Percentiles rank a stretch among this genome's conserved stretches.
phyloP scores from a whole-genome alignment of 2,113 vertebrate genomes.

The Spheniscus mendiculus region DNA sequence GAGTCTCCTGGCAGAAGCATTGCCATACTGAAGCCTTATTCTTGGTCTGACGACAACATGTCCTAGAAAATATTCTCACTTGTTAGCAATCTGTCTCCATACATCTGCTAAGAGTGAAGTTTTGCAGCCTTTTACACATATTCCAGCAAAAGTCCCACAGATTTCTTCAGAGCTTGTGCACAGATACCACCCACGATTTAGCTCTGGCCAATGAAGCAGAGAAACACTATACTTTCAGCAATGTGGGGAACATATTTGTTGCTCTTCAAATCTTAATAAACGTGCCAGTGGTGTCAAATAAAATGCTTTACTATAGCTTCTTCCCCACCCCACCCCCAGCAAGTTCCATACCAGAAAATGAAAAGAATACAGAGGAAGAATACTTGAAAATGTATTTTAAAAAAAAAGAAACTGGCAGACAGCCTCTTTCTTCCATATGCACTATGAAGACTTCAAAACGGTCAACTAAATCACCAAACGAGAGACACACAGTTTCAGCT shows the following conservation, averaged over 20 bases:
- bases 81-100: background rate
- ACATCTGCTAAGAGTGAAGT: background rate
- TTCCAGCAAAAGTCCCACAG: background rate
- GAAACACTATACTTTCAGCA: background rate
- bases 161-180: background rate
- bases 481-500: background rate
- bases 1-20: background rate
- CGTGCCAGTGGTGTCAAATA: background rate
- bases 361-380: background rate
- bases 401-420: background rate
- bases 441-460: background rate
- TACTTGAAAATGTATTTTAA: background rate
- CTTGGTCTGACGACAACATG: background rate
- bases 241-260: background rate
- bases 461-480: background rate
- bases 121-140: background rate
- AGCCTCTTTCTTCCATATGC: background rate
- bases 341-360: background rate
- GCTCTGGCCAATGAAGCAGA: background rate
- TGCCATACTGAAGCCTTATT: background rate
- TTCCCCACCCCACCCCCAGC: background rate
- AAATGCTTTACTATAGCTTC: background rate
- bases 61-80: background rate
- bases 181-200: background rate
- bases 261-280: constrained; percentile 17